Conservation (phyloP, 2,113 vertebrate genomes). For the Shinisaurus crocodilurus region DNA sequence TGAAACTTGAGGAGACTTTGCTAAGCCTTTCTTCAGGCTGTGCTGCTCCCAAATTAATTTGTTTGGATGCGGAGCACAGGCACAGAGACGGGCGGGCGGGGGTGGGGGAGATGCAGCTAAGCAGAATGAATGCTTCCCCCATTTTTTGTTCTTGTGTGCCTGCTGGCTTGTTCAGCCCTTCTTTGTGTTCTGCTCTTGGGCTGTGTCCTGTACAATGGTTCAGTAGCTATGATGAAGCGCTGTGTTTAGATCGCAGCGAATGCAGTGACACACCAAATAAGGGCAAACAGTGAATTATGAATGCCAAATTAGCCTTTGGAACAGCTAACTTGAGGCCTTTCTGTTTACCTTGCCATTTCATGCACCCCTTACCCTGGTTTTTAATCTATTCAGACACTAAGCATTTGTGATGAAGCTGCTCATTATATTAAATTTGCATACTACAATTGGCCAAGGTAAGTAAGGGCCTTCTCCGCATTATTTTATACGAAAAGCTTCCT, state of each 20-base stretch:
- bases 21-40: constrained; percentile 64
- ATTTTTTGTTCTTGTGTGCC: constrained; percentile 52
- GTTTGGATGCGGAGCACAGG: constrained; percentile 75
- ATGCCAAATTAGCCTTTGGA: constrained; percentile 57
- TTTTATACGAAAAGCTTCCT: background rate
- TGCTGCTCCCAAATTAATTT: constrained; percentile 80
- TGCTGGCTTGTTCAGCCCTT: constrained; percentile 66
- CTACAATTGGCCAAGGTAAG: background rate
- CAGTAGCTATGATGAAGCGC: constrained; percentile 57
- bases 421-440: constrained; percentile 6
- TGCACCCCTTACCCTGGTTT: constrained; percentile 47
- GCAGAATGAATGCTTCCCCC: constrained; percentile 73
- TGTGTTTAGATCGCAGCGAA: constrained; percentile 71
- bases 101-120: constrained; percentile 63
- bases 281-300: constrained; percentile 57
- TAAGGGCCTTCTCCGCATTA: background rate
- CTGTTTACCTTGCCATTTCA: constrained; percentile 63
- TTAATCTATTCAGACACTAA: constrained; percentile 56
- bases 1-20: constrained; percentile 64
- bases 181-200: constrained; percentile 72
- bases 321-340: constrained; percentile 52
- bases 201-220: constrained; percentile 63
- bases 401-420: constrained; percentile 40
- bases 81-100: constrained; percentile 47
- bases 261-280: constrained; percentile 69